Base-by-base conservation (phyloP, 2,797 vertebrate genomes). In the Diceros bicornis region DNA sequence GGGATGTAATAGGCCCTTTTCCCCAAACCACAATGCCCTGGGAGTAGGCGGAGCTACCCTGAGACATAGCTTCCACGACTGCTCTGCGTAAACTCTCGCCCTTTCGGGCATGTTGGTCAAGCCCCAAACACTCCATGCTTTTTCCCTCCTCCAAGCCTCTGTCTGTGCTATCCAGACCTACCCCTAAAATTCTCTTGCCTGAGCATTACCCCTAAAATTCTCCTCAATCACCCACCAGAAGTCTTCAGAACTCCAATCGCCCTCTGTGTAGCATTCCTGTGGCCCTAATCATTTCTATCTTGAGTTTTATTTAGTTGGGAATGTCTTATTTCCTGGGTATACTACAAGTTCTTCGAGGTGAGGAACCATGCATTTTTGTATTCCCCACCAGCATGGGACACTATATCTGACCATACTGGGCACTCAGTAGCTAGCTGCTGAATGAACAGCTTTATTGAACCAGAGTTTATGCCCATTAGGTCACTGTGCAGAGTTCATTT, bases 351-450 rank as follows among this genome's bases (percentile, higher is more conserved):
- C 61, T 23, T 16, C 4, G 71, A 94, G 78, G 72, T 69, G 57
- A 92, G 59, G 84, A 89, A 86, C 20, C 18, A 14, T 7, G 14
- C n/a, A 77, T 75, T 89, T 79, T 32, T 95, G 37, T 71, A 61
- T 44, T 55, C 57, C 34, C 57, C 14, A 27, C 57, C 41, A 74
- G 88, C 32, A n/a, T 17, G 34, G 68, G 37, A n/a, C 92, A 85
- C 25, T 61, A 78, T 47, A 50, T 84, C 66, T 97, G 88, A 96
- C 96, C 94, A 82, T 68, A 93, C 74, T 87, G 92, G 96, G 92
- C 78, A 62, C 72, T 95, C 4, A 1, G 44, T 44, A 57, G 52
- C 34, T 2, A 7, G 34, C 23, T 3, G n/a, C 64, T 47, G 20
- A 93, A 93, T 71, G 75, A 90, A 16, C 0, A 7, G 44, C 50